Evolutionary conservation across 2,113 vertebrate species (phyloP), one percentile per base, ranked within the genome.

Genomic region (Tichodroma muraria): DNA sequence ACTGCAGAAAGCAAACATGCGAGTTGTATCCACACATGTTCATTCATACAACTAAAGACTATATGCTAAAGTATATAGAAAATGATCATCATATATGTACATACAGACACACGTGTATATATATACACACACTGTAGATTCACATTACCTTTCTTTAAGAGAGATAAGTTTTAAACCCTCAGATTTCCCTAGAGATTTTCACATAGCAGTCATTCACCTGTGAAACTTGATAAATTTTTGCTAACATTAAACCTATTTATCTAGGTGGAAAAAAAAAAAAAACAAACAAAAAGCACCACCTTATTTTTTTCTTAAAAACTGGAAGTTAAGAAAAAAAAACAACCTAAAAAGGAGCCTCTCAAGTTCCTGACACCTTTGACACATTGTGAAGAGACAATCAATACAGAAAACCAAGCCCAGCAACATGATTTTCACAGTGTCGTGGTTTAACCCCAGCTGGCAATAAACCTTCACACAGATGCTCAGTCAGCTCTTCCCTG

Each of bases 71-170:
- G 11, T 22, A 12, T 13, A 27, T 4, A 69, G 59, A 80, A 80
- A 69, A 4, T 38, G 20, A 37, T 57, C 23, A n/a, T 44, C 50
- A 28, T 14, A 23, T 11, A 17, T 8, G 52, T 6, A 11, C 2
- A 37, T 3, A 31, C 2, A 85, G 4, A 35, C 6, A 52, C 2
- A 15, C 5, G 47, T 1, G 14, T 0, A 45, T 2, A 25, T 5
- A 68, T 3, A 42, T 3, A 50, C 1, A 15, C 10, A 70, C 3
- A 14, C 10, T 13, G 30, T 20, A 76, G 25, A 52, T 53, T 76
- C 27, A 25, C 4, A 6, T 54, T 75, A 27, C 8, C 7, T 61
- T 80, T 89, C n/a, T 85, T 89, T 56, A 27, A 49, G 35, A 56
- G 14, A 80, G 8, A 2, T 8, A 65, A n/a, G 2, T 15, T 82